phyloP scores from a whole-genome alignment of 2,113 vertebrate species.

The Sitta europaea region DNA sequence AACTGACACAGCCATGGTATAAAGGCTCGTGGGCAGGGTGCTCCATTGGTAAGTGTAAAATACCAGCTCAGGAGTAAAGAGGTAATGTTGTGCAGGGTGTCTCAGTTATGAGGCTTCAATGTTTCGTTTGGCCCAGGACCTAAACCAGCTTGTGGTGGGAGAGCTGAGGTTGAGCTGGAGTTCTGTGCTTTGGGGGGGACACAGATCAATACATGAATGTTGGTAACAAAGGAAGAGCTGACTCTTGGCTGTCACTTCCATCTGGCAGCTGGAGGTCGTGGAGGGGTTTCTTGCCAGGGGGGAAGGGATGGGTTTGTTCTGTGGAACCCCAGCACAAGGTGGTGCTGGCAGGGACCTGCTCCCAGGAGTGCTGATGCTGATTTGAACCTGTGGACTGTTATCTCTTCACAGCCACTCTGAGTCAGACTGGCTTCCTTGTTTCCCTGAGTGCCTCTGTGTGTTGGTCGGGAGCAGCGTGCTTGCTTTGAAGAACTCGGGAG shows the following conservation, averaged over 20 bases:
- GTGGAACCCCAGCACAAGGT: rapidly evolving
- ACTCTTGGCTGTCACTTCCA: neutral
- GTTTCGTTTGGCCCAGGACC: neutral
- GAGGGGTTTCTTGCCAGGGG: neutral
- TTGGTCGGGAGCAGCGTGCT: neutral
- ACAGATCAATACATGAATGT: neutral
- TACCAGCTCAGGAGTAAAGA: neutral
- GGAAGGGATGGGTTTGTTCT: rapidly evolving
- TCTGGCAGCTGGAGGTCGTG: neutral
- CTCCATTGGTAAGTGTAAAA: neutral
- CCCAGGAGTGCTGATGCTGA: neutral
- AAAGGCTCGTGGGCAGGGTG: neutral
- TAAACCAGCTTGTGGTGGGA: neutral
- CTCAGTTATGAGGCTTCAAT: neutral
- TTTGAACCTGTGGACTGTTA: neutral
- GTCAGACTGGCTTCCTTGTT: neutral
- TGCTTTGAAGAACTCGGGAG: neutral
- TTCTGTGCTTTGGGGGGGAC: neutral
- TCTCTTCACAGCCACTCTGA: neutral
- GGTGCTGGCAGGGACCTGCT: neutral
- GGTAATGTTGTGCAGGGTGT: neutral
- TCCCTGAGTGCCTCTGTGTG: neutral
- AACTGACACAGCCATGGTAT: neutral
- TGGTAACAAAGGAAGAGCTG: neutral
- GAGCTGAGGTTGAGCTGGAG: neutral